These are phyloP conservation scores for Nestor notabilis DNA, from an alignment of 2,113 vertebrate species.

Conservation along the genomic window DNA sequence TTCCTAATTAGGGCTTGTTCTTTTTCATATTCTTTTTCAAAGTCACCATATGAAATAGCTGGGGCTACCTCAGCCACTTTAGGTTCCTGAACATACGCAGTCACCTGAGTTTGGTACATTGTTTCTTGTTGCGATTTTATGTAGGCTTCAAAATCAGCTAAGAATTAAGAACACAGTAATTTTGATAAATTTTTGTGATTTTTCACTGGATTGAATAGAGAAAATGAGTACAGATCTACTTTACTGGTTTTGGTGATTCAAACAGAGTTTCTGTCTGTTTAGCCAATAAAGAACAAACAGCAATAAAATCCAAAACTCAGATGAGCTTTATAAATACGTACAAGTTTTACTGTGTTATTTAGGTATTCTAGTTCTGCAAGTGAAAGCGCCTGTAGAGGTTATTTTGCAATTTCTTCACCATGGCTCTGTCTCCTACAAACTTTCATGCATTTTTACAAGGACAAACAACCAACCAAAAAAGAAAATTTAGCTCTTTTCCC, in stretches of 20 bases:
- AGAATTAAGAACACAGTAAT: constrained; percentile 1
- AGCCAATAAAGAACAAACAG: neutral
- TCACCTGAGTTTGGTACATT: constrained; percentile 88
- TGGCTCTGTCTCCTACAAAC: neutral
- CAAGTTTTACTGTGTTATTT: neutral
- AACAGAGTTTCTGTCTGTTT: neutral
- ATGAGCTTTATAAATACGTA: neutral
- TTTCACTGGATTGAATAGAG: neutral
- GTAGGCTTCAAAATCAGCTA: constrained; percentile 90
- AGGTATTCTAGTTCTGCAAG: neutral
- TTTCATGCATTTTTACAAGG: neutral
- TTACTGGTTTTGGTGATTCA: neutral
- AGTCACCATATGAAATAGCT: constrained; percentile 80
- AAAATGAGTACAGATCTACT: neutral
- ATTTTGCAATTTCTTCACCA: neutral
- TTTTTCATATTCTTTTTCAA: constrained; percentile 88
- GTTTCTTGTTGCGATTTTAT: constrained; percentile 87
- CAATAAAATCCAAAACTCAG: neutral
- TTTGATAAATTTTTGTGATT: neutral
- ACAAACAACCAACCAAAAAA: neutral
- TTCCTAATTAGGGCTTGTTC: constrained; percentile 87
- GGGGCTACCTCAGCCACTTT: constrained; percentile 83
- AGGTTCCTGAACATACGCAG: constrained; percentile 85
- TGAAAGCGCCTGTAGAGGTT: neutral
- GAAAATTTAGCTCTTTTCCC: neutral